A percentile compares a stretch with the other conserved stretches of the same genome.
Evolutionary conservation across 2,113 vertebrate species (phyloP).

Genomic region (Cnemophilus loriae): DNA sequence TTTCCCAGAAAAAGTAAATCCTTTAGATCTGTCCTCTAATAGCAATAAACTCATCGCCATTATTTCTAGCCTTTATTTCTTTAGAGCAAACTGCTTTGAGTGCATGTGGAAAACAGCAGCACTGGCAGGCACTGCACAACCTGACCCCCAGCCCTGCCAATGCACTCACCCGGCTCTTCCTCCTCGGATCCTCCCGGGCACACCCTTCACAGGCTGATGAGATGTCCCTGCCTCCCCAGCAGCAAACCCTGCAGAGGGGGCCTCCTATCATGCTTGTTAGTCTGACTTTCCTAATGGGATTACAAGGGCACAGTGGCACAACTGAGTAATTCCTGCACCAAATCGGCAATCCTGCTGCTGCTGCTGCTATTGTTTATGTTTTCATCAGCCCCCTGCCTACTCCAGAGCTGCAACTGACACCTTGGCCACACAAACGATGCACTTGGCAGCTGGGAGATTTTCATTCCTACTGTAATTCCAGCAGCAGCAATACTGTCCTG

Average conservation of each 20-base stretch:
- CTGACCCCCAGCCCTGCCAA: background rate
- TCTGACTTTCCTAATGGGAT: background rate
- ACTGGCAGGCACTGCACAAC: background rate
- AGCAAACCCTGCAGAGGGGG: background rate
- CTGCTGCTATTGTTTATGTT: background rate
- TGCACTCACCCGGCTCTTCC: background rate
- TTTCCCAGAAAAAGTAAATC: slow-evolving; percentile 37
- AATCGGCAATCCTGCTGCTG: background rate
- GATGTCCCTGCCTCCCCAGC: background rate
- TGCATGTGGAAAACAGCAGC: background rate
- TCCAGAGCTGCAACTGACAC: background rate
- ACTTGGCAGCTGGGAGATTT: background rate
- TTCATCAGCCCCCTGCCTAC: background rate
- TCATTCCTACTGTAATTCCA: background rate
- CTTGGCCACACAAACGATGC: background rate
- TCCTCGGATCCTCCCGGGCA: fast-evolving
- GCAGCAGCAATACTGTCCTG: background rate
- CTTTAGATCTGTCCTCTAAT: background rate
- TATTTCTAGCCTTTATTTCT: slow-evolving; percentile 21
- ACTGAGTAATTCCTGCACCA: background rate
- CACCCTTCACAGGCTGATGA: fast-evolving
- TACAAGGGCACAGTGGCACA: background rate
- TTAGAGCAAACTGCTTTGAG: slow-evolving; percentile 25
- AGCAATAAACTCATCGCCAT: background rate
- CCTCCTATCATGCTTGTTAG: fast-evolving